phyloP scores from a whole-genome alignment of 2,888 invertebrate genomes.

The Conops quadrifasciatus region DNA sequence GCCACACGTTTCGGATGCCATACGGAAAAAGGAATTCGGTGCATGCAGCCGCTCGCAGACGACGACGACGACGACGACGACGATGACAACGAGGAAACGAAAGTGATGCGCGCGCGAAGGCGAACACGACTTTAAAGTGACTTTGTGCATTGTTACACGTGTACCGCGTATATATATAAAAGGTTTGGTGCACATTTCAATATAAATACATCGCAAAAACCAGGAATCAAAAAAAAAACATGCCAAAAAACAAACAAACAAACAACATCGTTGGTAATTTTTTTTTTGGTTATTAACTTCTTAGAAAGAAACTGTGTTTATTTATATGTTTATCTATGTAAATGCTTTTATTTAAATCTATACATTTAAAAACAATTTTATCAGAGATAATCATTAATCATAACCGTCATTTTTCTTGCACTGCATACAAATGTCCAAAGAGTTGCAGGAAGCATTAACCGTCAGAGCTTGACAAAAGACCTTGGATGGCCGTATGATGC shows the following conservation, averaged over 20 bases:
- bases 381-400: no score
- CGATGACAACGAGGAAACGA: constrained; percentile 17
- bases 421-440: no score
- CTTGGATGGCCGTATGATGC: no score
- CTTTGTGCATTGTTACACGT: not conserved
- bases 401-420: no score
- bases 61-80: not conserved
- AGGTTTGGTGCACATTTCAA: not conserved
- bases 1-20: not conserved
- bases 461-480: no score
- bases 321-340: no score
- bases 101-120: not conserved
- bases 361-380: no score
- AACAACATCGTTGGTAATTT: not conserved
- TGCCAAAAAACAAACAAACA: no score
- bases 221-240: not conserved
- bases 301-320: no score
- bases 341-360: no score
- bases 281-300: no score
- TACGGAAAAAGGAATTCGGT: constrained; percentile 16
- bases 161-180: not conserved
- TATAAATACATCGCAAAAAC: not conserved
- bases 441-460: no score
- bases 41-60: not conserved
- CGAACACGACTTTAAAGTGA: not conserved